phyloP scores from a whole-genome alignment of 2,113 vertebrate genomes.

The Aldabrachelys gigantea region DNA sequence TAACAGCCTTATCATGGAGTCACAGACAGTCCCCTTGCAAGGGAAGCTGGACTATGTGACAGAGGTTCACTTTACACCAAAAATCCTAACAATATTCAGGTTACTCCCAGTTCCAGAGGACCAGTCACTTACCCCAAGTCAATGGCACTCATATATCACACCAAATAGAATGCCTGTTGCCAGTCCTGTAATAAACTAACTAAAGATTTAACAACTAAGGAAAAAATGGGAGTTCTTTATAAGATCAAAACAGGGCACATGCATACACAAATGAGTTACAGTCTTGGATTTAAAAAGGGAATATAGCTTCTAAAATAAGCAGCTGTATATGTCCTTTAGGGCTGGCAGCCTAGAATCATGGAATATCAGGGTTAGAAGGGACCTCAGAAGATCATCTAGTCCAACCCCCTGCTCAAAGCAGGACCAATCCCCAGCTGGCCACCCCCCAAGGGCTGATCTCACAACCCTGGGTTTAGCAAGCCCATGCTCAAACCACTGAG shows the following conservation, averaged over 20 bases:
- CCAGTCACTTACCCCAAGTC: neutral
- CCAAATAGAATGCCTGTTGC: neutral
- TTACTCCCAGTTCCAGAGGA: neutral
- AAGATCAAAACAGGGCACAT: neutral
- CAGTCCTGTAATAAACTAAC: neutral
- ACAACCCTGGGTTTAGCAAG: too few species aligned
- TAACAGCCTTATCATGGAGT: neutral
- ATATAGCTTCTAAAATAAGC: neutral
- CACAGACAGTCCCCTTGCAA: neutral
- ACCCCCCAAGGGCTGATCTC: too few species aligned
- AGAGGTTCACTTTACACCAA: neutral
- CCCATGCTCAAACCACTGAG: too few species aligned
- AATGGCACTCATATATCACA: neutral
- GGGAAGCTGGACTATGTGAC: neutral
- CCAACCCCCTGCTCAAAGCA: too few species aligned
- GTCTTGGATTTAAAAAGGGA: neutral
- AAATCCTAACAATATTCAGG: neutral
- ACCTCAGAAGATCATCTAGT: too few species aligned
- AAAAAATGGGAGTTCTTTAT: neutral
- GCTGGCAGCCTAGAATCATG: neutral
- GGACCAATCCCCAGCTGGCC: too few species aligned
- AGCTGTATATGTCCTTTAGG: neutral
- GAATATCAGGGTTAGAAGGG: too few species aligned
- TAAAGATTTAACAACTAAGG: neutral
- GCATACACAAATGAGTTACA: neutral